Base-by-base conservation (phyloP, 1,140 invertebrate genomes). In the Papilio polyxenes region DNA sequence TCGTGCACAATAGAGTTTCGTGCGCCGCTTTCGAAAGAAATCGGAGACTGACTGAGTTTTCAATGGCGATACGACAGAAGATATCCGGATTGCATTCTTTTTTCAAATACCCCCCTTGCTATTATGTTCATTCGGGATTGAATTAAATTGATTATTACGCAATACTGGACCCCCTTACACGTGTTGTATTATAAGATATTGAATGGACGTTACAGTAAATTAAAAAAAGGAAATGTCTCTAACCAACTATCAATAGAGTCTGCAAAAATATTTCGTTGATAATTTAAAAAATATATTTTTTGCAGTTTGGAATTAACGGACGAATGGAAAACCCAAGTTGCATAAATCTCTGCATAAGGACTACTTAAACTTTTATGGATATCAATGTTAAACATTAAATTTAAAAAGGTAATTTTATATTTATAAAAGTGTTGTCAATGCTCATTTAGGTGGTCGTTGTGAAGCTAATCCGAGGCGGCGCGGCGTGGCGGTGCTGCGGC, bases 1-100 rank as follows among this genome's bases (percentile, higher is more conserved):
- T 92, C 87, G 89, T 85, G 85, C 86, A 91, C 90, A 91, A 90
- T 90, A 85, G 88, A 88, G 87, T 87, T 91, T 88, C 88, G 86
- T 89, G 88, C 84, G 83, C 82, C 83, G 83, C 85, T 87, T 89
- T 88, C 87, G 80, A 90, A 92, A 90, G 87, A 91, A 93, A 91
- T 88, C 86, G 23, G 84, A 87, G 85, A 89, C 85, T 86, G 83
- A 81, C 84, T 13, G 75, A 49, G 75, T 53, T 76, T 76, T 76
- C 48, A 86, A 85, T 76, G 6, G 75, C 48, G 75, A 76, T 76
- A 51, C 75, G 48, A 53, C 20, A 49, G 48, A 48, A 76, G 44
- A 76, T 49, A 76, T 69, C 75, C 74, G 75, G 75, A 53, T 15
- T 31, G 75, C 49, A 76, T 53, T 76, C 48, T 31, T 76, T 76